phyloP scores from a whole-genome alignment of 2,113 vertebrate genomes.

The Apteryx owenii region DNA sequence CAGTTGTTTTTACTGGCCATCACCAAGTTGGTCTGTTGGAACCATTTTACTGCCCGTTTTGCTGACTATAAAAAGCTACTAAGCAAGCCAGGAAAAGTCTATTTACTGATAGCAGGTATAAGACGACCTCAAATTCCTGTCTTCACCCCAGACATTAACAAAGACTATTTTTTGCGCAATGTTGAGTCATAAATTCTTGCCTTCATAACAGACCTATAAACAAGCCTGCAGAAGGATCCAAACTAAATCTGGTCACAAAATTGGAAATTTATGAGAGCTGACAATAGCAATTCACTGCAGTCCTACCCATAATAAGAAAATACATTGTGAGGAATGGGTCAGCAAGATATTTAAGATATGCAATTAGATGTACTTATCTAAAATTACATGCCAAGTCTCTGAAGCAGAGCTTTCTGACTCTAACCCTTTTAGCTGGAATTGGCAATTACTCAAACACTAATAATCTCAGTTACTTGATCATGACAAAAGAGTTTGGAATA shows the following conservation, averaged over 20 bases:
- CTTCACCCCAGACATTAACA: neutral
- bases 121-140: neutral
- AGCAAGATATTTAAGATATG: conserved; percentile 1
- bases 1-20: neutral
- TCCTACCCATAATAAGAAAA: neutral
- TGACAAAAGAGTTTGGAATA: neutral
- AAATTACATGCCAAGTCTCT: neutral
- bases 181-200: neutral
- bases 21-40: neutral
- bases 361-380: conserved; percentile 29
- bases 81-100: neutral
- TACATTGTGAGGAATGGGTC: neutral
- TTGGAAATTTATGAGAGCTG: neutral
- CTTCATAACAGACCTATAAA: neutral
- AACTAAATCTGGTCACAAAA: neutral
- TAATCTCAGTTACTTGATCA: neutral
- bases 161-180: neutral
- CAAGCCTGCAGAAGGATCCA: neutral
- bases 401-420: neutral
- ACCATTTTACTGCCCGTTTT: neutral
- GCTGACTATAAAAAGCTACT: neutral
- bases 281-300: neutral
- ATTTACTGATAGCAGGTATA: neutral
- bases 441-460: conserved; percentile 9
- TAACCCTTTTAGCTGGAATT: conserved; percentile 6